phyloP scores from a whole-genome alignment of 2,797 vertebrate species.

The Corythornis leucogaster region DNA sequence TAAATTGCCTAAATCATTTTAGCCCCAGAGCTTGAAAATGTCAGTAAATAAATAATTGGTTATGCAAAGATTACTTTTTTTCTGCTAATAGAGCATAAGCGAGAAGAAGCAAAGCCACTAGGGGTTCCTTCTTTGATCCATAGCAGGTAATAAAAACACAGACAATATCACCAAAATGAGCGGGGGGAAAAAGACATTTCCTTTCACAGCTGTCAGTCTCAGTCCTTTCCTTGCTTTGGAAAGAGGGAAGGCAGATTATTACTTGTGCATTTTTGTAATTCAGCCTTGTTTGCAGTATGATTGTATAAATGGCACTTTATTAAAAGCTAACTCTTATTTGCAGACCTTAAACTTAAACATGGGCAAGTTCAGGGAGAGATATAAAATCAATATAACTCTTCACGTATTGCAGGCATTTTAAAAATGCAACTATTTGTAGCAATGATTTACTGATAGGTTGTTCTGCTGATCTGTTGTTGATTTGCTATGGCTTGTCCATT shows the following conservation, averaged over 20 bases:
- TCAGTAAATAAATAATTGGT: constrained; percentile 46
- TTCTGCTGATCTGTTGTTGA: background rate
- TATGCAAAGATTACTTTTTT: constrained; percentile 29
- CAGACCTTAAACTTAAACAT: constrained; percentile 27
- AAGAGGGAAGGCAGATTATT: constrained; percentile 1
- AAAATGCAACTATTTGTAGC: constrained; percentile 4
- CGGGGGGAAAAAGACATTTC: background rate
- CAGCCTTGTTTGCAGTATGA: constrained; percentile 40
- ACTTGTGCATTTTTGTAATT: background rate
- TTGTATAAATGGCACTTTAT: constrained; percentile 55
- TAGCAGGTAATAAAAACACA: constrained; percentile 1
- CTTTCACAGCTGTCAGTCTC: constrained; percentile 17
- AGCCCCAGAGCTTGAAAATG: constrained; percentile 2
- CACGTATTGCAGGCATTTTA: constrained; percentile 18
- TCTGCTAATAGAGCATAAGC: background rate
- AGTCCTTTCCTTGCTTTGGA: background rate
- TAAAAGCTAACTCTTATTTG: constrained; percentile 47
- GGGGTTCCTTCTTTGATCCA: constrained; percentile 17
- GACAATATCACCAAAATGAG: background rate
- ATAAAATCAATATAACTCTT: constrained; percentile 47
- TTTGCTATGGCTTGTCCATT: constrained; percentile 11
- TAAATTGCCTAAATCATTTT: background rate
- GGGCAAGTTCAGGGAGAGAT: constrained; percentile 15
- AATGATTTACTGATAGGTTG: constrained; percentile 32
- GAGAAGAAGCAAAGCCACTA: background rate